Evolutionary conservation across 1,140 invertebrate species (phyloP), one percentile per base, ranked within the genome.

Genomic region (Frieseomelitta varia): DNA sequence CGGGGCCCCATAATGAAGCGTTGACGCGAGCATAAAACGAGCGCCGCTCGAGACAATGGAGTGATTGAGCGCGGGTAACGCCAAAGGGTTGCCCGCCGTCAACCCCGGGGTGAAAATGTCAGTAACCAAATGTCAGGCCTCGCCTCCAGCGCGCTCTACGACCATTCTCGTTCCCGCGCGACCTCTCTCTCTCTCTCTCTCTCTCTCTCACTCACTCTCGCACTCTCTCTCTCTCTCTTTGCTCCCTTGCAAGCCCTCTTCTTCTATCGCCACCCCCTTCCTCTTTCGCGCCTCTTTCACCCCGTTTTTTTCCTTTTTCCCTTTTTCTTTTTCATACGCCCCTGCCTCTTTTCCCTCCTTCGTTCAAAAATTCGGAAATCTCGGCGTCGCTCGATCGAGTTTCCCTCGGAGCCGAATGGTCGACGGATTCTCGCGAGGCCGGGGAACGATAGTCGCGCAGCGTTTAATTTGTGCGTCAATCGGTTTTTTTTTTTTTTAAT

Each of bases 21-120:
- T 93, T 93, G 93, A 94, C 92, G 93, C 92, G 93, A 87, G 91
- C 91, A 94, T 93, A 93, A 93, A 94, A 94, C 92, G 92, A 93
- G 90, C 93, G 90, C 87, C 88, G 91, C 84, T 69, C 90, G 92
- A 94, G 93, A 93, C 92, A 94, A 94, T 94, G 89, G 93, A 93
- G 93, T 93, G 93, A 94, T 94, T 93, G 93, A 94, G 92, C 92
- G 91, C 89, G 88, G 89, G 89, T 87, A 93, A 91, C 92, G 91
- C 90, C 92, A 93, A 94, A 94, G 93, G 93, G 93, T 94, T 93
- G 90, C 85, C 88, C 91, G 91, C 88, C 90, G 91, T 93, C 92
- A 94, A 93, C 91, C 92, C 90, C 90, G 90, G 92, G 93, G 92
- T 93, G 93, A 93, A 94, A 94, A 93, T 93, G 93, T 93, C 93